Evolutionary conservation across 2,797 vertebrate species (phyloP), one percentile per base, ranked within the genome.

Genomic region (Gobionotothen gibberifrons): DNA sequence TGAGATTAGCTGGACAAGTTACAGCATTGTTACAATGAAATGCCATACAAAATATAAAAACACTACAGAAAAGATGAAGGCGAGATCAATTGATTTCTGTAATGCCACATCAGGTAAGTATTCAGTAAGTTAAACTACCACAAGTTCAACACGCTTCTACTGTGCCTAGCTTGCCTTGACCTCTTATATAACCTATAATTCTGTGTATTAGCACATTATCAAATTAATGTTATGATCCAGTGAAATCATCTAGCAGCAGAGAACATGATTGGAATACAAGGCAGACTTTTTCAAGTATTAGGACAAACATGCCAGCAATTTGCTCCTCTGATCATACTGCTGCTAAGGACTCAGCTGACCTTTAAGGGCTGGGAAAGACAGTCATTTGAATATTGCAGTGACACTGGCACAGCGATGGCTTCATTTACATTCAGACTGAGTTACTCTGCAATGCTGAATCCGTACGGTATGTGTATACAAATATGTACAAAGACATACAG

Each of bases 361-460:
- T 91, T 89, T 90, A 77, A 63, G 53, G 65, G 26, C 44, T 55
- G 63, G 51, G 61, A 71, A 71, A 84, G 68, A 83, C 76, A 74
- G 53, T 53, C 21, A 78, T 85, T 79, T 89, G 47, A 83, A 88
- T 85, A 74, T 83, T 81, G 68, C 58, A 0, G 48, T 84, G 66
- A 69, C 59, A 51, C 49, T 21, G 62, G 74, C 59, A 17, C 40
- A 61, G 65, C 32, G 43, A 63, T 9, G 26, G 71, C 63, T 76
- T 86, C 13, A 84, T 89, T 91, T 85, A 64, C 44, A 86, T 87
- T 82, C 73, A 85, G 73, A 80, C 76, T 55, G 59, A n/a, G 61
- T 80, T 68, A 69, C 76, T 59, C 74, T 71, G 47, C 69, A 56
- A 57, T 65, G 61, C 70, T 80, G 80, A 84, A 82, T 74, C 76